A percentile compares a stretch with the other conserved stretches of the same genome.
phyloP scores from a whole-genome alignment of 2,113 vertebrate genomes.

The Gopherus evgoodei region DNA sequence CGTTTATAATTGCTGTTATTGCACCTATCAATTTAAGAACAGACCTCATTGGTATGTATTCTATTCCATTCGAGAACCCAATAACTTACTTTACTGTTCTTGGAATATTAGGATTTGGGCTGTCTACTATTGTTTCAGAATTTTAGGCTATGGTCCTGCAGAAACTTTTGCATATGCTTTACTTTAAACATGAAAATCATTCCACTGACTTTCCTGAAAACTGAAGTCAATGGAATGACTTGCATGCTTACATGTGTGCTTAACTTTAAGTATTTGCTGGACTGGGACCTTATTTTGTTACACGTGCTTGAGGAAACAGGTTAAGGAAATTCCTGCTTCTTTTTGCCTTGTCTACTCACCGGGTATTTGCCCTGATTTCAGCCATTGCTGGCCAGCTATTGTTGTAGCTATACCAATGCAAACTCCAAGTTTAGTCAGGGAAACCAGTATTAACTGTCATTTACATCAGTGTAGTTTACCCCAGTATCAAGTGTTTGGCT shows the following conservation, averaged over 20 bases:
- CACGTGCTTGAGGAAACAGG: neutral
- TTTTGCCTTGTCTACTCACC: neutral
- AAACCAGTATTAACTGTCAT: neutral
- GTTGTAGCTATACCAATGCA: neutral
- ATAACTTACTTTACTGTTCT: neutral
- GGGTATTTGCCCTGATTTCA: neutral
- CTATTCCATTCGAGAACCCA: neutral
- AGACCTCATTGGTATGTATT: neutral
- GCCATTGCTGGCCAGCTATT: neutral
- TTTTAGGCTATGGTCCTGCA: neutral
- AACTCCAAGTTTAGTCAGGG: neutral
- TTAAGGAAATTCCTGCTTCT: neutral
- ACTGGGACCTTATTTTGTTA: neutral
- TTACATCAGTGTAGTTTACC: neutral
- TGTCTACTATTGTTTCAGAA: neutral
- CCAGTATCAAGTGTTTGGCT: neutral
- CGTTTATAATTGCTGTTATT: neutral
- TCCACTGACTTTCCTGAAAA: neutral
- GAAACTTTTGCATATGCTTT: neutral
- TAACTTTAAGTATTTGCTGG: neutral
- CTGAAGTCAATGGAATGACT: neutral
- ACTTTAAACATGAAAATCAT: neutral
- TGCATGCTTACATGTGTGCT: neutral
- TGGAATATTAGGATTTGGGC: neutral
- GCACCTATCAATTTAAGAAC: neutral